phyloP scores from a whole-genome alignment of 2,888 invertebrate genomes.

The Griposia aprilina region DNA sequence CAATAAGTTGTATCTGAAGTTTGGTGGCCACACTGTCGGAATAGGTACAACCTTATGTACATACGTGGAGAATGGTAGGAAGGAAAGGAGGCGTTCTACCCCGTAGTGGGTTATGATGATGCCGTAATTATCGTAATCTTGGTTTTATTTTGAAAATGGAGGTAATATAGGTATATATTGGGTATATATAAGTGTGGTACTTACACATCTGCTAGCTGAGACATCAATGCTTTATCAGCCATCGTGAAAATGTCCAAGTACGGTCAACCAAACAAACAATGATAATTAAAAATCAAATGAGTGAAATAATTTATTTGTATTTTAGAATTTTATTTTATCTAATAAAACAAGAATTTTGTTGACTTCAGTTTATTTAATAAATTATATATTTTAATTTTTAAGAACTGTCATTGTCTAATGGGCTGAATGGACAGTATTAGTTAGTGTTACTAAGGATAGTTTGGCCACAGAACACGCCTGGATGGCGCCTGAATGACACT shows the following conservation, averaged over 20 bases:
- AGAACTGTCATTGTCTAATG: conserved; percentile 24
- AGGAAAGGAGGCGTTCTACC: neutral
- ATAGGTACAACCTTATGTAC: neutral
- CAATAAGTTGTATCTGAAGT: neutral
- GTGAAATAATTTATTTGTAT: conserved; percentile 12
- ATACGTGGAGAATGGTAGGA: neutral
- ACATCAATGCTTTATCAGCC: conserved; percentile 69
- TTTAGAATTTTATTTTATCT: conserved; percentile 20
- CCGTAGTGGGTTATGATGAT: neutral
- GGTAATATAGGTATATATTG: no score
- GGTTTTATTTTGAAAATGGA: neutral
- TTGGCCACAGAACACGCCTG: neutral
- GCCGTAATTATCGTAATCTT: neutral
- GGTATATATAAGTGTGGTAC: conserved; percentile 49
- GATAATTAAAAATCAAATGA: neutral
- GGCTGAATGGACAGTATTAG: neutral
- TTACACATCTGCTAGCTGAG: conserved; percentile 78
- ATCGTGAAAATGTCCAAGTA: conserved; percentile 60
- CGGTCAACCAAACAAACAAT: neutral
- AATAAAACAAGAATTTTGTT: neutral
- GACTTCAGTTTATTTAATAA: neutral
- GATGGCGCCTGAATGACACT: neutral
- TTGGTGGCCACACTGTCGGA: neutral
- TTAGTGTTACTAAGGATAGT: neutral
- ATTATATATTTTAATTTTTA: conserved; percentile 9